Evolutionary conservation across 35 echinoderm and acorn worm species (phyloP).

Genomic region (Patiria miniata): DNA sequence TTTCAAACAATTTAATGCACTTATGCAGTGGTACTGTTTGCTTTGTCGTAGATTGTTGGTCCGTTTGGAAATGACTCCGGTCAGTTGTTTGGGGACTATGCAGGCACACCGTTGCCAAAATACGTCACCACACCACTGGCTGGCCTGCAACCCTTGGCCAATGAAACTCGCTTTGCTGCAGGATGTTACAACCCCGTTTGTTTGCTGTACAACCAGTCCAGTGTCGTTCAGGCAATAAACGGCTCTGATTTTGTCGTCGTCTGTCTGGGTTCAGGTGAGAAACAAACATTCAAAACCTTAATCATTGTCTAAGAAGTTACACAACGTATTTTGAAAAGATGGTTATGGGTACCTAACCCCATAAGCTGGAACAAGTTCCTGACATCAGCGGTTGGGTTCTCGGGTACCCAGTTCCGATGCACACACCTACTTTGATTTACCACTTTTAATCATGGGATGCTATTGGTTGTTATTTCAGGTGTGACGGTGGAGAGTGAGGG

Average conservation of each 20-base stretch:
- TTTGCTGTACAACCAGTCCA: conserved; percentile 22
- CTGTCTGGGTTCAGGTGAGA: conserved; percentile 72
- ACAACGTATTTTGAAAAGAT: too few relatives aligned
- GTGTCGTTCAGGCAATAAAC: conserved; percentile 40
- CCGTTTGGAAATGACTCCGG: conserved; percentile 55
- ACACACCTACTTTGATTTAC: too few relatives aligned
- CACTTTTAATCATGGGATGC: too few relatives aligned
- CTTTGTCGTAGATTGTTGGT: conserved; percentile 73
- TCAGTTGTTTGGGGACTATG: conserved; percentile 63
- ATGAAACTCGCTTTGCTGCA: conserved; percentile 25
- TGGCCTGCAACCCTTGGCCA: conserved; percentile 38
- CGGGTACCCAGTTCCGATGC: too few relatives aligned
- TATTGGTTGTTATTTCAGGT: too few relatives aligned
- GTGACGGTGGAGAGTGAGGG: conserved; percentile 47
- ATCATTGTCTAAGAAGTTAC: too few relatives aligned
- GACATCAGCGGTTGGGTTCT: too few relatives aligned
- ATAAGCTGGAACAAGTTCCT: too few relatives aligned
- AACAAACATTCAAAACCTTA: too few relatives aligned
- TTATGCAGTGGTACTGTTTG: background rate
- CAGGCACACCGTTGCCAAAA: conserved; percentile 29
- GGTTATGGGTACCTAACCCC: too few relatives aligned
- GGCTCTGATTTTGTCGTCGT: conserved; percentile 67
- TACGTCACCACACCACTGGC: conserved; percentile 45
- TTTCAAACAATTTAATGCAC: too few relatives aligned
- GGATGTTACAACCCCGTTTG: conserved; percentile 63